Percentiles rank a stretch among this genome's conserved stretches.
phyloP scores from a whole-genome alignment of 2,797 vertebrate genomes.

The Anguilla megastoma region DNA sequence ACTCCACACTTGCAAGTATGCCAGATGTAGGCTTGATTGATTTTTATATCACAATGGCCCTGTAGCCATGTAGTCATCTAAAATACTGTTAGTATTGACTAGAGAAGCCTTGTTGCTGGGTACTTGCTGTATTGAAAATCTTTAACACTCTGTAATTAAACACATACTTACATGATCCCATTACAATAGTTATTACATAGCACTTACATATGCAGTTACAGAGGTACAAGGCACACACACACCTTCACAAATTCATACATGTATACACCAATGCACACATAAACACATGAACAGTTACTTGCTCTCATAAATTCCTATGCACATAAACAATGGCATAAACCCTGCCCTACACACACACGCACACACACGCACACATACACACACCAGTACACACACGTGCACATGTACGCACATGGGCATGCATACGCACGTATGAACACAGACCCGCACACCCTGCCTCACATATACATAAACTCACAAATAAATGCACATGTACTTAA shows the following conservation, averaged over 20 bases:
- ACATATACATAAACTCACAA: slow-evolving; percentile 28
- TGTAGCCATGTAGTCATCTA: background rate
- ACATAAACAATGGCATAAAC: background rate
- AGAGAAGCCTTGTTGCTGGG: background rate
- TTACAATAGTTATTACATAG: background rate
- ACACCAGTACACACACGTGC: background rate
- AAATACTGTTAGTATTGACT: background rate
- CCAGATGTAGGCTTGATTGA: background rate
- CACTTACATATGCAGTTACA: background rate
- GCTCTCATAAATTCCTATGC: background rate
- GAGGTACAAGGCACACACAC: background rate
- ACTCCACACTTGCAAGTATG: background rate
- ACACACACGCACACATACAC: background rate
- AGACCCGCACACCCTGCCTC: background rate
- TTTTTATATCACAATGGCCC: background rate
- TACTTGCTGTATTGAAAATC: background rate
- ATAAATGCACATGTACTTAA: background rate
- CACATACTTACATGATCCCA: background rate
- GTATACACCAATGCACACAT: background rate
- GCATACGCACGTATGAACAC: background rate
- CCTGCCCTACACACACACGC: background rate
- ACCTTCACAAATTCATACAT: background rate
- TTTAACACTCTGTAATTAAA: background rate
- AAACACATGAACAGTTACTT: background rate
- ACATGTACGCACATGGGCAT: background rate